Base-by-base conservation (phyloP, 2,797 vertebrate genomes). In the Tokudaia tokunoshimensis region DNA sequence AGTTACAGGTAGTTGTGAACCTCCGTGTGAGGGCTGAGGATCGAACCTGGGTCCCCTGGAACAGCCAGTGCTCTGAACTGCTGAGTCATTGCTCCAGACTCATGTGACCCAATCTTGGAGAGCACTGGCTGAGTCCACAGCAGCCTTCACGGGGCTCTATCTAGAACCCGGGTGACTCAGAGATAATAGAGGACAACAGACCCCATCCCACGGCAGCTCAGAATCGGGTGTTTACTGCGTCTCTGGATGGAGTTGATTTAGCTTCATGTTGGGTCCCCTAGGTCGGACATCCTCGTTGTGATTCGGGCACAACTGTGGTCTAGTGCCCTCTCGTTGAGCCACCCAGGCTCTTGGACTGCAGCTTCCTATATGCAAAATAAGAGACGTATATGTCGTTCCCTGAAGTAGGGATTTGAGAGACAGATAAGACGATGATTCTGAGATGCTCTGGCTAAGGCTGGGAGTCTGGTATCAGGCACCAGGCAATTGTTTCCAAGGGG, bases 331-430 rank as follows among this genome's bases (percentile, higher is more conserved):
- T 63, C 12, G 3, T 11, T 24, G 0, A 34, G 74, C n/a, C 37
- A 6, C 89, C 74, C 1, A 0, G 61, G 61, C 70, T 65, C 86
- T 55, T 34, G 20, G 55, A 26, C 70, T 81, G 15, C 10, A 55
- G 52, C 6, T 0, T 80, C 63, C 19, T 1, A 3, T 24, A 44
- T 78, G 37, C 15, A 2, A 24, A n/a, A 29, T 6, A 0, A 0
- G 44, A 41, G 2, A 44, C 15, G 3, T 1, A 0, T 26, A 44
- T 0, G 0, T n/a, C 22, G 34, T 29, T 37, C 17, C 61, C 55
- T 31, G 3, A 4, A 52, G 57, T 31, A 34, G 19, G 5, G 3
- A 90, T 78, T 11, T 72, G 20, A 34, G 24, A 47, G 13, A 44
- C 10, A 37, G 47, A 4, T 6, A 29, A 50, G 57, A 15, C 44